Conservation (phyloP, 2,888 invertebrate genomes). For the Boloria euphrosyne region DNA sequence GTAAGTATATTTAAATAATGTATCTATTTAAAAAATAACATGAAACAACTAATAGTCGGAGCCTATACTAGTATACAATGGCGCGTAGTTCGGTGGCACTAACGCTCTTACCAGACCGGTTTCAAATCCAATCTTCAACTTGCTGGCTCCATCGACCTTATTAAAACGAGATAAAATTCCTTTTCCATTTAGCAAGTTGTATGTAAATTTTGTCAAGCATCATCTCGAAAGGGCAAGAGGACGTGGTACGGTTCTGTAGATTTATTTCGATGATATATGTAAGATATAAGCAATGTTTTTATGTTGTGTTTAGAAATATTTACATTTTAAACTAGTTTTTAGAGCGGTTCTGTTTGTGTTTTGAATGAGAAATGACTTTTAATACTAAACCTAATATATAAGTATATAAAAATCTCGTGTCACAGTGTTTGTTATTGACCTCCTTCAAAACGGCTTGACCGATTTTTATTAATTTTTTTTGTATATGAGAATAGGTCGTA, state of each 20-base stretch:
- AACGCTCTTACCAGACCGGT: constrained; percentile 43
- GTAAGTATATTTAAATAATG: constrained; percentile 1
- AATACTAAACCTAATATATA: too few species aligned
- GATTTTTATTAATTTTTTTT: too few species aligned
- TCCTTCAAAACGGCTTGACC: too few species aligned
- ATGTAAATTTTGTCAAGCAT: constrained; percentile 11
- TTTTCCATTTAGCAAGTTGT: not conserved
- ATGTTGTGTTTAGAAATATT: constrained; percentile 12
- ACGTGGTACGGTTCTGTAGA: constrained; percentile 42
- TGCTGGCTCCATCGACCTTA: not conserved
- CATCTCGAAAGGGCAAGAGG: constrained; percentile 46
- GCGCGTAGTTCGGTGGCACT: constrained; percentile 45
- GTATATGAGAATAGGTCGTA: too few species aligned
- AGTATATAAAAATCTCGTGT: too few species aligned
- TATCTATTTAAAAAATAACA: constrained; percentile 15
- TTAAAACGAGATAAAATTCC: not conserved
- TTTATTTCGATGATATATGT: constrained; percentile 44
- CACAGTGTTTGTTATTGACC: too few species aligned
- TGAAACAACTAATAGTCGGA: constrained; percentile 6
- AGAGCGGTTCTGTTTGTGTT: not conserved
- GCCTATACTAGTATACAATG: constrained; percentile 35
- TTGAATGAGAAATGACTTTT: not conserved
- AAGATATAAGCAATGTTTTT: constrained; percentile 1
- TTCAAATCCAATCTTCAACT: constrained; percentile 23
- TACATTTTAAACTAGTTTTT: constrained; percentile 6